Base-by-base conservation (phyloP, 2,888 invertebrate genomes). In the Caradrina clavipalpis region DNA sequence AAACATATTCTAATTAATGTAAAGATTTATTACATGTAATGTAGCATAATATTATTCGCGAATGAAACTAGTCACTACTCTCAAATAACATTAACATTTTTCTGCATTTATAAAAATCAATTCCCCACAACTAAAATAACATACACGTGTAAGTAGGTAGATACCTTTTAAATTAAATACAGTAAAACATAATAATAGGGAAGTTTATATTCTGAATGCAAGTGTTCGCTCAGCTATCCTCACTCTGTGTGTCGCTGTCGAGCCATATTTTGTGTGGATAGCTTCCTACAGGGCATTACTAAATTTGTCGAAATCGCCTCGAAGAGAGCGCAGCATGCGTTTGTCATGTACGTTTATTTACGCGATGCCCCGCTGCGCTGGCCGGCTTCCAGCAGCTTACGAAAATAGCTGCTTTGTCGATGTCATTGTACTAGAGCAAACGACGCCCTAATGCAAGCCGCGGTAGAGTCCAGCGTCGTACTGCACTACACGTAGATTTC, bases 391-490 rank as follows among this genome's bases (percentile, higher is more conserved):
- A 95, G 93, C 86, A 84, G 85, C 84, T 85, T 89, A 94, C 95
- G 89, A 91, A 95, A 96, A 96, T 95, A 95, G 94, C 93, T 88
- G 89, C 90, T 91, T 90, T 89, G 89, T 89, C 89, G 94, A 94
- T 93, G 95, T 96, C 95, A 95, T 95, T 95, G 95, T 95, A 95
- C 95, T 92, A 93, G 90, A 87, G 86, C 87, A 86, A 87, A 88
- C 86, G 86, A 84, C 86, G 90, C 90, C 90, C 91, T 92, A 86
- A 83, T 83, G 81, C 80, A 81, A 71, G 70, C 59, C 58, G 57
- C 57, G 67, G 66, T 85, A 84, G 87, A 84, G 78, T 78, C 76
- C 80, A 83, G 73, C 75, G 72, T 82, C 61, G 67, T 76, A 73
- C 68, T 73, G 76, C 78, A 83, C 74, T 66, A 62, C 68, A 73